A percentile compares a stretch with the other conserved stretches of the same genome.
These are phyloP conservation scores for Chelmon rostratus DNA, from an alignment of 2,797 vertebrate species.

Conservation along the genomic window DNA sequence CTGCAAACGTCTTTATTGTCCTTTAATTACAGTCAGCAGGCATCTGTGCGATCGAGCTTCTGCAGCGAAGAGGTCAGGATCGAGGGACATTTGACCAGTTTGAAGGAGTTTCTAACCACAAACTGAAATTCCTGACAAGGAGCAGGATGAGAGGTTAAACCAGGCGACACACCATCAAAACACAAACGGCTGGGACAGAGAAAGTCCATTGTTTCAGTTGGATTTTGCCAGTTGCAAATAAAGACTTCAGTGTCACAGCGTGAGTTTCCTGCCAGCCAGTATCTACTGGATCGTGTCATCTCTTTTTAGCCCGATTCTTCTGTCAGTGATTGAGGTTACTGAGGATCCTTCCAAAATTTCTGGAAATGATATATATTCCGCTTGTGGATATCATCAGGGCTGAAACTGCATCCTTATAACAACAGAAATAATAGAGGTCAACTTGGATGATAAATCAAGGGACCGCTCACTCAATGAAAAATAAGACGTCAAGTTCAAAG, in stretches of 20 bases:
- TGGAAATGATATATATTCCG: not conserved
- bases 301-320: not conserved
- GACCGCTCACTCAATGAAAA: slow-evolving; percentile 25
- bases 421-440: slow-evolving; percentile 7
- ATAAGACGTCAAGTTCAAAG: slow-evolving; percentile 55
- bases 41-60: not conserved
- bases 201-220: slow-evolving; percentile 1
- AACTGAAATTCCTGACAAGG: slow-evolving; percentile 26
- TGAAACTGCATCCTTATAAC: not conserved
- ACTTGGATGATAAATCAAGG: slow-evolving; percentile 12
- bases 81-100: slow-evolving; percentile 28
- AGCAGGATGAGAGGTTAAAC: slow-evolving; percentile 32
- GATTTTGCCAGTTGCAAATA: not conserved
- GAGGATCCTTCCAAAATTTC: not conserved
- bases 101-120: slow-evolving; percentile 38
- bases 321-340: not conserved
- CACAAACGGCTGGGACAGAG: slow-evolving; percentile 22
- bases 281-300: not conserved
- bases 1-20: slow-evolving; percentile 21
- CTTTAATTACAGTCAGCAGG: slow-evolving; percentile 40
- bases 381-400: slow-evolving; percentile 10
- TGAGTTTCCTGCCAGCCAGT: not conserved
- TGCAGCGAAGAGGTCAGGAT: slow-evolving; percentile 32
- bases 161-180: slow-evolving; percentile 24
- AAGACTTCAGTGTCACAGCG: slow-evolving; percentile 13